Base-by-base conservation (phyloP, 2,888 invertebrate genomes). In the Capitulum mitella region DNA sequence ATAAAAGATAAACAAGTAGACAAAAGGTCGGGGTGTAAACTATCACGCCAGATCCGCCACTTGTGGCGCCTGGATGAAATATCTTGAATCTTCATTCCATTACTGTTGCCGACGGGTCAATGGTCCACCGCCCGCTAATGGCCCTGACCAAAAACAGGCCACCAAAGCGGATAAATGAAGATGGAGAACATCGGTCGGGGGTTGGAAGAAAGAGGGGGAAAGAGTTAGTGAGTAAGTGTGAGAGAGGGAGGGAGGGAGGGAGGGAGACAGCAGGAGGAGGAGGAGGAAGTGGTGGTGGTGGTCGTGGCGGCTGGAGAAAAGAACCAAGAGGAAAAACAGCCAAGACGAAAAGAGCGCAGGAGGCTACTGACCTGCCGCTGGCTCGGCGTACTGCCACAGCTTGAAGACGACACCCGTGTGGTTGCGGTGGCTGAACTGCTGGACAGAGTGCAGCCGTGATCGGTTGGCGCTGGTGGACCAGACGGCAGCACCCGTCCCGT, bases 391-490 rank as follows among this genome's bases (percentile, higher is more conserved):
- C 64, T 64, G 34, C 64, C 64, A 64, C 64, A 64, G 64, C 22
- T 64, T 64, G 64, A 37, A 64, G 34, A 37, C 34, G 14, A 64
- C 34, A 0, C 64, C 64, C 22, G 32, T 37, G 64, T 64, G 64
- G 64, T 64, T 64, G 14, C 64, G 64, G 64, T 64, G 64, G 64
- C 22, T 64, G 64, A 64, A 64, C 64, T 64, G 64, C 3, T 37
- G 34, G 5, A 37, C 64, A 6, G 64, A 64, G 64, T 64, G 64
- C 8, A 64, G 34, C 5, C 64, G 64, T 12, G 64, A 3, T 3
- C 64, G 34, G 34, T 64, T 22, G 64, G 64, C 64, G 8, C 16
- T 8, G 64, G 37, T 37, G 37, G 34, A 34, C 64, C 64, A 64
- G 19, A 64, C 37, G 3, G n/a, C 64, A 5, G 34, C 19, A 3